phyloP scores from a whole-genome alignment of 1,140 invertebrate species.

The Panonychus citri region DNA sequence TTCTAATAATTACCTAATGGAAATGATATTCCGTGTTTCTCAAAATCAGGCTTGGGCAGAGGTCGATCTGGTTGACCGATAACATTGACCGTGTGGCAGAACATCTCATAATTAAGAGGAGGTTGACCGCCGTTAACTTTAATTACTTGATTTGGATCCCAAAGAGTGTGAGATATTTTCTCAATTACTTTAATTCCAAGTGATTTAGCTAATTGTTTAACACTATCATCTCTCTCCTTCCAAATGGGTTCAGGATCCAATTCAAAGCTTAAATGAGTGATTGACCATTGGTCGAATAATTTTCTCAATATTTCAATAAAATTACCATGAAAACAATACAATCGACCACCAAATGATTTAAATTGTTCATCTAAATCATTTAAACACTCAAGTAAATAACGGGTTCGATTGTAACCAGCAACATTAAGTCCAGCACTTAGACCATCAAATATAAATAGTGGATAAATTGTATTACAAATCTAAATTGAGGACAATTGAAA shows the following conservation, averaged over 20 bases:
- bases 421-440: slow-evolving; percentile 74
- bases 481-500: not conserved
- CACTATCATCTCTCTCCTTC: slow-evolving; percentile 54
- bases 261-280: slow-evolving; percentile 61
- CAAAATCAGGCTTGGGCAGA: not conserved
- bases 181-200: slow-evolving; percentile 49
- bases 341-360: slow-evolving; percentile 52
- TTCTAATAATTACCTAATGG: not conserved
- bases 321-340: slow-evolving; percentile 64
- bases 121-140: not conserved
- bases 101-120: slow-evolving; percentile 64
- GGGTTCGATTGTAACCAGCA: slow-evolving; percentile 74
- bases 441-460: slow-evolving; percentile 65
- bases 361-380: slow-evolving; percentile 58
- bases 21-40: not conserved
- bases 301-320: not conserved
- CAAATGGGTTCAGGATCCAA: slow-evolving; percentile 74
- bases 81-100: slow-evolving; percentile 48
- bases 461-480: slow-evolving; percentile 38
- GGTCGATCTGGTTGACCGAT: slow-evolving; percentile 46
- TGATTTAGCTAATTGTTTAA: slow-evolving; percentile 50
- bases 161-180: slow-evolving; percentile 59
- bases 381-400: slow-evolving; percentile 65
- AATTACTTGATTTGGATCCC: slow-evolving; percentile 35
- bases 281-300: slow-evolving; percentile 44